Conservation (phyloP, 1,140 invertebrate species). For the Parasteatoda tepidariorum region DNA sequence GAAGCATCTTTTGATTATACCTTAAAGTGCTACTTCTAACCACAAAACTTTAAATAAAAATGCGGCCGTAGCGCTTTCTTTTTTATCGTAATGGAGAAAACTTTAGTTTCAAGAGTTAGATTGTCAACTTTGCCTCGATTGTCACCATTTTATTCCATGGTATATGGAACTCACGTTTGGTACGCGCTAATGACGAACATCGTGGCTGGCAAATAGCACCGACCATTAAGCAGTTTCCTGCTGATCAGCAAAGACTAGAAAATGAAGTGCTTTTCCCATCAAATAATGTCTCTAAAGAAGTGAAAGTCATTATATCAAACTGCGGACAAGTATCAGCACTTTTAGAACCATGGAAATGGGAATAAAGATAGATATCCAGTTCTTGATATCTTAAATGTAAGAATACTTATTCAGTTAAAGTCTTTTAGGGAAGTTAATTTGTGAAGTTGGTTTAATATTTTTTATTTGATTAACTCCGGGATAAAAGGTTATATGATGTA, state of each 20-base stretch:
- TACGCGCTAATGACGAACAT: slow-evolving; percentile 44
- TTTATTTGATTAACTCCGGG: too few relatives aligned
- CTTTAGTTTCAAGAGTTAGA: neutral
- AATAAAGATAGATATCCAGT: too few relatives aligned
- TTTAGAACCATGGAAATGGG: neutral
- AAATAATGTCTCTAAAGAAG: slow-evolving; percentile 42
- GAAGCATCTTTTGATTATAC: too few relatives aligned
- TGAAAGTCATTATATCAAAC: slow-evolving; percentile 15
- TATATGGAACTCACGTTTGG: slow-evolving; percentile 51
- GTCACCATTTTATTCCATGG: slow-evolving; percentile 3
- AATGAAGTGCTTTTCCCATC: slow-evolving; percentile 34
- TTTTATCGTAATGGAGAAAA: too few relatives aligned
- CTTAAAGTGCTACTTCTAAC: too few relatives aligned
- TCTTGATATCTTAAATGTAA: too few relatives aligned
- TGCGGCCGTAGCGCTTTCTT: too few relatives aligned
- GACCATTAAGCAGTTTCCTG: slow-evolving; percentile 35
- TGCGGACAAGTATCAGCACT: slow-evolving; percentile 31
- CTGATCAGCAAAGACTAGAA: slow-evolving; percentile 31
- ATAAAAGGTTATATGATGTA: too few relatives aligned
- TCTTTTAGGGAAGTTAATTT: too few relatives aligned
- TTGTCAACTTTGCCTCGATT: slow-evolving; percentile 39
- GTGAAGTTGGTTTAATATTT: too few relatives aligned
- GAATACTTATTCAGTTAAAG: too few relatives aligned
- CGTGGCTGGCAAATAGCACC: slow-evolving; percentile 30
- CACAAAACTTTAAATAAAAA: too few relatives aligned